Conservation (phyloP, 2,797 vertebrate genomes). For the Zenarchopterus dispar region DNA sequence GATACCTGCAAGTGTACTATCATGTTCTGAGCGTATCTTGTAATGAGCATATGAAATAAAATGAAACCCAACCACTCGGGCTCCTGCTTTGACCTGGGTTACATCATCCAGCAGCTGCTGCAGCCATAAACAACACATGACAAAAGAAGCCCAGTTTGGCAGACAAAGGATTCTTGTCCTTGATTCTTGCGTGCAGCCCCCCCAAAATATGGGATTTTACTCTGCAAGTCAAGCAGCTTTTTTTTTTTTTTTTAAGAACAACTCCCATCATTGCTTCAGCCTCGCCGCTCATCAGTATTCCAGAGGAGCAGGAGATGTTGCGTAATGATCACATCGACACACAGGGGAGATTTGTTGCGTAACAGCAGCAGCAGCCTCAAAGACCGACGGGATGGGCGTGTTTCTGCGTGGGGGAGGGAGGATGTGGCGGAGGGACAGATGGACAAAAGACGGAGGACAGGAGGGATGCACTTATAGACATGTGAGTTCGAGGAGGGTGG, state of each 20-base stretch:
- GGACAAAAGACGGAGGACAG: constrained; percentile 8
- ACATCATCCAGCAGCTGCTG: constrained; percentile 33
- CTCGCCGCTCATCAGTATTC: constrained; percentile 79
- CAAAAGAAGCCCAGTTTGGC: constrained; percentile 1
- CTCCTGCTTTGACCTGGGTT: constrained; percentile 54
- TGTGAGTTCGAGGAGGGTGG: constrained; percentile 25
- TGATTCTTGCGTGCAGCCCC: neutral
- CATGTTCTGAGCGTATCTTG: constrained; percentile 70
- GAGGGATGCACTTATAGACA: constrained; percentile 35
- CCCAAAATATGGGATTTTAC: neutral
- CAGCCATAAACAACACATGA: constrained; percentile 6
- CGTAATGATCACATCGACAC: constrained; percentile 80
- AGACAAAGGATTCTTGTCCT: constrained; percentile 1
- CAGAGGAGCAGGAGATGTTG: constrained; percentile 74
- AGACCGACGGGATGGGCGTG: constrained; percentile 44
- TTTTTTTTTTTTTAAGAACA: neutral
- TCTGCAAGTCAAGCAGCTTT: constrained; percentile 7
- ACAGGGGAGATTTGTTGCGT: constrained; percentile 75
- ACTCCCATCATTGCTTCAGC: constrained; percentile 21
- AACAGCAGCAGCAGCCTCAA: constrained; percentile 70
- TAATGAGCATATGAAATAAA: constrained; percentile 82
- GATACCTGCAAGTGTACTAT: constrained; percentile 66
- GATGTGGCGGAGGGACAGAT: constrained; percentile 21
- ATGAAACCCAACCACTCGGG: constrained; percentile 56
- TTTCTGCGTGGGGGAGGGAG: constrained; percentile 16